These are phyloP conservation scores for Brachyistius frenatus DNA, from an alignment of 2,113 vertebrate species.

Conservation along the genomic window DNA sequence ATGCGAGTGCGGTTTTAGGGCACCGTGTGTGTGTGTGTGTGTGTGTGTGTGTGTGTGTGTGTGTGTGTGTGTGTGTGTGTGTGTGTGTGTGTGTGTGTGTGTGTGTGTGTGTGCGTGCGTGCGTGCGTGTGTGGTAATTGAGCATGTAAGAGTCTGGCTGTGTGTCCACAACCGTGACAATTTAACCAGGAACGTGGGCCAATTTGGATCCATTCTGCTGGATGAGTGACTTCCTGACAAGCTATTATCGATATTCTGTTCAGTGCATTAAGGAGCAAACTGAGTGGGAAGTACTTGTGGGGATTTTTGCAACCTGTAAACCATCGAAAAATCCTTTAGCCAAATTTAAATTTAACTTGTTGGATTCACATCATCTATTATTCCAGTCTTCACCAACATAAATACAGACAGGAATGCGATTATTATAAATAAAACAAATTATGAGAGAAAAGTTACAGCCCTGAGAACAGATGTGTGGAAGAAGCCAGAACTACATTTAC, in stretches of 20 bases:
- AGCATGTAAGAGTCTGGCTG: too few relatives aligned
- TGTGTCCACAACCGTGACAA: neutral
- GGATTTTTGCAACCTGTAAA: neutral
- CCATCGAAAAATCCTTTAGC: neutral
- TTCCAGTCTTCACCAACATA: neutral
- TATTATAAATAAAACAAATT: constrained; percentile 4
- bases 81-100: constrained; percentile 4
- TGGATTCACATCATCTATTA: neutral
- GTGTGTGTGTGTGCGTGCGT: neutral
- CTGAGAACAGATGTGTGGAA: too few relatives aligned
- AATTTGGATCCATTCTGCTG: neutral
- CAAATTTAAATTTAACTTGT: neutral
- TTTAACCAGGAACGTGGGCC: neutral
- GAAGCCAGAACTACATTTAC: neutral
- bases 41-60: neutral
- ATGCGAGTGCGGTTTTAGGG: constrained; percentile 5
- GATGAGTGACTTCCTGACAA: neutral
- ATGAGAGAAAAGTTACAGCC: neutral
- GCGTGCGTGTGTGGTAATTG: too few relatives aligned
- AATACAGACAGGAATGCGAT: neutral
- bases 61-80: neutral
- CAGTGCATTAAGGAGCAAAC: neutral
- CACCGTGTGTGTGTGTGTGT: neutral
- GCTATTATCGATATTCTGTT: neutral
- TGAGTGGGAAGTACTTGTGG: neutral